Conservation (phyloP, 2,113 vertebrate species). For the Heteronetta atricapilla region DNA sequence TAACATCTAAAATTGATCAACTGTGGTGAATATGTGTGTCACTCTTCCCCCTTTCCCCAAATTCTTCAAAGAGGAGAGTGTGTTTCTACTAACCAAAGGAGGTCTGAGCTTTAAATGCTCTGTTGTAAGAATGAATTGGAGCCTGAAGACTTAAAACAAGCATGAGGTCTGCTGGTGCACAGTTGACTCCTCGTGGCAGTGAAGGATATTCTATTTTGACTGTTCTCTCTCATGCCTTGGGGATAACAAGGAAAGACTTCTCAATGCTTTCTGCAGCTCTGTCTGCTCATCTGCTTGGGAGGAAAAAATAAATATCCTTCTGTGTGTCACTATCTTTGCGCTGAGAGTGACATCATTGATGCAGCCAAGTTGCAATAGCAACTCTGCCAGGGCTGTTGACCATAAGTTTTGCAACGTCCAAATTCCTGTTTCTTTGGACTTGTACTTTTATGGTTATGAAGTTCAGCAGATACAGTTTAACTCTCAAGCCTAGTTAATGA, state of each 20-base stretch:
- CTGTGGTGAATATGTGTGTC: not conserved
- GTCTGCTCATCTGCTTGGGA: not conserved
- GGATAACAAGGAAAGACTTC: not conserved
- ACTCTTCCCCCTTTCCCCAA: not conserved
- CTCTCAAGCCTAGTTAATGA: not conserved
- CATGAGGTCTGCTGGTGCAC: not conserved
- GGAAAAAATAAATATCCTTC: not conserved
- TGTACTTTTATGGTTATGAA: not conserved
- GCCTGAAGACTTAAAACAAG: not conserved
- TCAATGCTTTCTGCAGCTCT: fast-evolving
- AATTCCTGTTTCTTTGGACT: not conserved
- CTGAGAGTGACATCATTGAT: not conserved
- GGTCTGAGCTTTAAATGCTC: not conserved
- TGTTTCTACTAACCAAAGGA: not conserved
- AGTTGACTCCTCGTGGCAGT: not conserved
- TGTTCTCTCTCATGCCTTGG: not conserved
- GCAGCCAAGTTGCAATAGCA: not conserved
- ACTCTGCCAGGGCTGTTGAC: not conserved
- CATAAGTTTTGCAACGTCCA: not conserved
- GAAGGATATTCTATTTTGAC: not conserved
- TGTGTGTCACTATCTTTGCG: fast-evolving
- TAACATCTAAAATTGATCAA: not conserved
- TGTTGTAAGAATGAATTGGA: not conserved
- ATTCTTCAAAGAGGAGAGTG: not conserved
- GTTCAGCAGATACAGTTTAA: not conserved